A percentile compares a stretch with the other conserved stretches of the same genome.
Evolutionary conservation across 2,113 vertebrate species (phyloP).

Genomic region (Procavia capensis): DNA sequence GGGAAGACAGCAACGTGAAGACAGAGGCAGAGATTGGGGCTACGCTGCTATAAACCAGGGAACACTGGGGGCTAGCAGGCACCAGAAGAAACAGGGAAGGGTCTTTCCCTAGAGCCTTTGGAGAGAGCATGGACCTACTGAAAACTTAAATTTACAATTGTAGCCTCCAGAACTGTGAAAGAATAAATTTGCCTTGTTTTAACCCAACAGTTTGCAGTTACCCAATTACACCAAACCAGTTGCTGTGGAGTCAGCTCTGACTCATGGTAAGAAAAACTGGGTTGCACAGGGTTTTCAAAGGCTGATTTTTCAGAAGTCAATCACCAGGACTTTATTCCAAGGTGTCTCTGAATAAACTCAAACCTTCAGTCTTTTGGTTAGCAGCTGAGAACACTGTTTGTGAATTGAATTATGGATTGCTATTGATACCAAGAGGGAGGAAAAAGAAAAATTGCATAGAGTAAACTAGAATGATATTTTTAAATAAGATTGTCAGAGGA

Average conservation of each 20-base stretch:
- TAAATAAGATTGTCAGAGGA: background rate
- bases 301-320: too few species aligned
- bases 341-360: too few species aligned
- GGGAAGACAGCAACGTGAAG: background rate
- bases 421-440: background rate
- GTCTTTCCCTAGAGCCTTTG: background rate
- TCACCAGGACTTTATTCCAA: too few species aligned
- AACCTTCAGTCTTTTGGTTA: too few species aligned
- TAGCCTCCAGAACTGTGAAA: too few species aligned
- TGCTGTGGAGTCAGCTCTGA: too few species aligned
- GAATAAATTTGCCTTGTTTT: too few species aligned
- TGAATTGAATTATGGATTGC: background rate
- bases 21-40: background rate
- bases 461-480: background rate
- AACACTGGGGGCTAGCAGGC: background rate
- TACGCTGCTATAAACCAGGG: background rate
- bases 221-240: too few species aligned
- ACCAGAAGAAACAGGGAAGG: background rate
- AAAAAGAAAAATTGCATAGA: background rate
- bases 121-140: background rate
- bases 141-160: background rate
- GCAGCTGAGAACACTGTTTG: background rate
- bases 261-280: too few species aligned
- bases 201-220: too few species aligned
- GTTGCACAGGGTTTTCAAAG: too few species aligned